Base-by-base conservation (phyloP, 2,797 vertebrate species). In the Sternotherus odoratus region DNA sequence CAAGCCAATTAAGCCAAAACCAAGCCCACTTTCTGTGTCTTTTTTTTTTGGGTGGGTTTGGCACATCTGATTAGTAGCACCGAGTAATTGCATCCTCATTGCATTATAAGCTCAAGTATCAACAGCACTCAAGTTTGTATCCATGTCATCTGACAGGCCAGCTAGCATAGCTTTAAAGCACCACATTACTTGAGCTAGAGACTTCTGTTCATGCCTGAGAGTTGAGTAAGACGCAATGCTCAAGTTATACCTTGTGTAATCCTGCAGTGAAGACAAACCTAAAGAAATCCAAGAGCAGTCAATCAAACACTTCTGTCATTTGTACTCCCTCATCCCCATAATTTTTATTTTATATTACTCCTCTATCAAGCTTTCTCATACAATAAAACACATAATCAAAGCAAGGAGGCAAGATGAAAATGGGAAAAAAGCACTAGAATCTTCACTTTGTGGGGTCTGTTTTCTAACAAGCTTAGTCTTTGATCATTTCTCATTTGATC, bases 401-500 rank as follows among this genome's bases (percentile, higher is more conserved):
- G 91, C 69, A 95, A 12, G n/a, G 72, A 88, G 33, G 93, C 77
- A 94, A 95, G 82, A 92, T 97, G 82, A 96, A 96, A 97, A 93
- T 94, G 66, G 66, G 69, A 91, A 88, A 94, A 94, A 93, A 72
- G 49, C 79, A 95, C 66, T 95, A 92, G 91, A 96, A 91, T 93
- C 48, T 93, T 79, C 86, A 82, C 92, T 91, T 96, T 92, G 87
- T 90, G 48, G 53, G 17, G 10, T 4, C 87, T 87, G 91, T 93
- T 85, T 83, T 1, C 43, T 95, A 97, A 96, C 91, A 96, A 90
- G 80, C 63, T 92, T 95, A 95, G 79, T 88, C 97, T 98, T 98
- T 98, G 97, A 98, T 98, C 95, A 95, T 96, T 97, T 98, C n/a
- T 69, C 28, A 91, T 91, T 97, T 96, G 96, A 98, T 98, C 97